A percentile compares a stretch with the other conserved stretches of the same genome.
These are phyloP conservation scores for Megastigmus dorsalis DNA, from an alignment of 2,888 invertebrate species.

Conservation along the genomic window DNA sequence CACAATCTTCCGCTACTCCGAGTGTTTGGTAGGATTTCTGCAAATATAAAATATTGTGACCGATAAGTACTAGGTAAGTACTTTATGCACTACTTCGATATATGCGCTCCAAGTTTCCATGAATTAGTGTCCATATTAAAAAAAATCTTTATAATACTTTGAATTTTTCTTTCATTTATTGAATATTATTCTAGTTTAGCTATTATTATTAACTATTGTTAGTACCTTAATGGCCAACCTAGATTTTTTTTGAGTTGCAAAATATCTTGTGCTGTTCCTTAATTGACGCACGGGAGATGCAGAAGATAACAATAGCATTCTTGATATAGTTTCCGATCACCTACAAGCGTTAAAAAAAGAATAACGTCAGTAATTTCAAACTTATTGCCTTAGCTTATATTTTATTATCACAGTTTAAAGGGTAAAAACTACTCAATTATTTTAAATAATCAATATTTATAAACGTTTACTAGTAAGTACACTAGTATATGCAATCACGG, in stretches of 20 bases:
- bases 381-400: not conserved
- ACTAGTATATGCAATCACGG: no score
- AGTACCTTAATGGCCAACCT: slow-evolving; percentile 20
- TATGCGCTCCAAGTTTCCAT: no score
- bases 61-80: no score
- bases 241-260: slow-evolving; percentile 11
- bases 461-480: no score
- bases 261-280: not conserved
- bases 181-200: not conserved
- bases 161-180: not conserved
- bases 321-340: not conserved
- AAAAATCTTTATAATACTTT: no score
- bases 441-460: slow-evolving; percentile 4
- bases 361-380: not conserved
- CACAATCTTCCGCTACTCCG: slow-evolving; percentile 81
- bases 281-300: not conserved
- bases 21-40: slow-evolving; percentile 83
- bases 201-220: not conserved
- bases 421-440: no score
- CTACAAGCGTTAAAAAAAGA: not conserved
- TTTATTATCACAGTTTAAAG: not conserved
- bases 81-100: no score
- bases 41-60: not conserved
- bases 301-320: not conserved
- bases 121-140: no score